Percentiles rank a stretch among this genome's conserved stretches.
phyloP scores from a whole-genome alignment of 1,140 invertebrate species.

The Drosophila arizonae region DNA sequence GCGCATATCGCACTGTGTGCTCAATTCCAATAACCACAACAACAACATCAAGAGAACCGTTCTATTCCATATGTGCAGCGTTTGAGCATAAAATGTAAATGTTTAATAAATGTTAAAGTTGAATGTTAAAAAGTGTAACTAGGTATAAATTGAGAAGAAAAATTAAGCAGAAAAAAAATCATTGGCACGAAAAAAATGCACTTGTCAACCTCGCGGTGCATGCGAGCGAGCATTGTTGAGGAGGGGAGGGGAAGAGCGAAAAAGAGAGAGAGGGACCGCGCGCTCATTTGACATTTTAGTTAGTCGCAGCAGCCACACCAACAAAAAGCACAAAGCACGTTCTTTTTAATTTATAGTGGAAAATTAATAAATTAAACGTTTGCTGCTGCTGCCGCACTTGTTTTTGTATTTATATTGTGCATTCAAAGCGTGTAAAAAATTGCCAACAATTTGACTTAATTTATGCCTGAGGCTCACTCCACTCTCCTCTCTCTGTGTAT shows the following conservation, averaged over 20 bases:
- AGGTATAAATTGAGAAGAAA: slow-evolving; percentile 1
- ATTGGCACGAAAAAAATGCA: slow-evolving; percentile 44
- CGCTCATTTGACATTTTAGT: slow-evolving; percentile 57
- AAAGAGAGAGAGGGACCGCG: slow-evolving; percentile 8
- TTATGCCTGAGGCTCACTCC: neutral
- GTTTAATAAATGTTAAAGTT: slow-evolving; percentile 28
- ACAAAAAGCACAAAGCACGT: slow-evolving; percentile 12
- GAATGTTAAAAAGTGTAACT: slow-evolving; percentile 9
- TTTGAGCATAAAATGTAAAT: slow-evolving; percentile 48
- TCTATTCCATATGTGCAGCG: slow-evolving; percentile 68
- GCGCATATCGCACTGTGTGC: slow-evolving; percentile 50
- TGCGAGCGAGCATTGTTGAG: slow-evolving; percentile 9
- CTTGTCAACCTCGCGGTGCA: slow-evolving; percentile 40
- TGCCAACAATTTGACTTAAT: slow-evolving; percentile 51
- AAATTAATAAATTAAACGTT: slow-evolving; percentile 58
- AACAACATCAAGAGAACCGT: slow-evolving; percentile 1
- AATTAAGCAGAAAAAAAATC: slow-evolving; percentile 8
- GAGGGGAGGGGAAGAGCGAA: neutral
- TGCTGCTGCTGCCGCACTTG: neutral
- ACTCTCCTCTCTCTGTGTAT: neutral
- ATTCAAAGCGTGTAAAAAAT: slow-evolving; percentile 44
- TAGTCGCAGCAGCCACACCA: slow-evolving; percentile 36
- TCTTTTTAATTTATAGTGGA: slow-evolving; percentile 50
- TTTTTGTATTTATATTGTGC: slow-evolving; percentile 10
- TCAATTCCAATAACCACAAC: slow-evolving; percentile 51